Evolutionary conservation across 23 tunicate species (phyloP).

Genomic region (Halocynthia aurantium): DNA sequence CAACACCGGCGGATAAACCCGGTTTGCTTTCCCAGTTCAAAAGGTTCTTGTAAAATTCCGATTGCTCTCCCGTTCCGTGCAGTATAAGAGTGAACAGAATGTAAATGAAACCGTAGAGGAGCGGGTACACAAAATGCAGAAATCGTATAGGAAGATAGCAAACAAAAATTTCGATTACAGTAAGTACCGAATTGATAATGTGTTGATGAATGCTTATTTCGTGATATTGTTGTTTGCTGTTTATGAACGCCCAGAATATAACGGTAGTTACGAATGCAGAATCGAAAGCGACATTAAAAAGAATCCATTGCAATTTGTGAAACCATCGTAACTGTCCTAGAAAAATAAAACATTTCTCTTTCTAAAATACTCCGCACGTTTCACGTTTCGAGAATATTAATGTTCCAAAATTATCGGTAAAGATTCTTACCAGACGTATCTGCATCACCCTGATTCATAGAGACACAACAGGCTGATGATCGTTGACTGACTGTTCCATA

Average conservation of each 20-base stretch:
- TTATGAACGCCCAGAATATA: constrained; percentile 42
- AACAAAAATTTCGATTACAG: constrained; percentile 19
- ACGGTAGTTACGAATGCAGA: constrained; percentile 34
- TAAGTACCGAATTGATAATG: constrained; percentile 32
- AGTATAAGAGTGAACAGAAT: constrained; percentile 53
- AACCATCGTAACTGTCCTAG: constrained; percentile 52
- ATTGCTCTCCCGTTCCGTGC: constrained; percentile 36
- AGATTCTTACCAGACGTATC: not conserved
- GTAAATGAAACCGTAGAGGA: constrained; percentile 42
- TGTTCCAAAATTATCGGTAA: not conserved
- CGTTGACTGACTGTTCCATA: constrained; percentile 20
- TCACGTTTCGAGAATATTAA: not conserved
- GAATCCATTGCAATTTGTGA: constrained; percentile 45
- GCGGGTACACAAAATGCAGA: constrained; percentile 44
- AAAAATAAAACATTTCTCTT: constrained; percentile 1
- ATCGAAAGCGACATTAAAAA: constrained; percentile 25
- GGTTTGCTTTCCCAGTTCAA: constrained; percentile 53
- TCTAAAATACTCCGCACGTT: not conserved
- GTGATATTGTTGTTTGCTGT: not conserved
- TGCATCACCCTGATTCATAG: not conserved
- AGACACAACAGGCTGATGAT: not conserved
- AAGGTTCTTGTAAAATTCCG: constrained; percentile 31
- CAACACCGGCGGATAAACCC: constrained; percentile 18
- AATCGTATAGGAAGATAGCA: constrained; percentile 36
- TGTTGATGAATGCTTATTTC: constrained; percentile 41